Evolutionary conservation across 2,113 vertebrate species (phyloP), one percentile per base, ranked within the genome.

Genomic region (Ondatra zibethicus): DNA sequence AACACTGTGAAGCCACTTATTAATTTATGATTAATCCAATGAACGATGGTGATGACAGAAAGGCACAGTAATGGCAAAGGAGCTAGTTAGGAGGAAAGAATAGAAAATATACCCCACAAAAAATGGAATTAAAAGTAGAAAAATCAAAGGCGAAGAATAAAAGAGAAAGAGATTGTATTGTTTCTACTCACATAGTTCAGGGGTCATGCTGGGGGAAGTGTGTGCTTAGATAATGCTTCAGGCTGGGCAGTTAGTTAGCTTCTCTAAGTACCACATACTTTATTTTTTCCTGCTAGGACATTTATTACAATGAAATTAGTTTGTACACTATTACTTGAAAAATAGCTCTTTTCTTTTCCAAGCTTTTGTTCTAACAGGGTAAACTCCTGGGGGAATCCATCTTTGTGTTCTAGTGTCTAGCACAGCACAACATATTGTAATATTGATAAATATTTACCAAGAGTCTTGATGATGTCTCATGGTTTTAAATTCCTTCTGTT

Each of bases 301-400:
- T 50, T 42, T 68, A n/a, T 92, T 73, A 91, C 65, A 77, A 13
- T 72, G 58, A 92, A 85, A 58, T 12, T 23, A 73, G 16, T 19
- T n/a, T 39, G 19, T 39, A 7, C 7, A 1, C 10, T n/a, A 45
- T 31, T 52, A 47, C 50, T 91, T 86, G 58, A 31, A 61, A 33
- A 73, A 82, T 33, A 8, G 33, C 88, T 77, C 68, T 96, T 92
- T 86, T 27, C 65, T 95, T 27, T 19, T 81, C 58, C 16, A 75
- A 81, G 76, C 16, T 11, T 10, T 87, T 86, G 7, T n/a, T 84
- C 68, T 17, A 39, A 55, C 25, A 58, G 63, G 70, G 39, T 3
- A 61, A 92, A 45, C 9, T 52, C 7, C 21, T 21, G 14, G 0
- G 23, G 12, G 45, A 36, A 10, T 29, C 91, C 27, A 31, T 25